These are phyloP conservation scores for Phyllotreta cruciferae DNA, from an alignment of 2,888 invertebrate species.

Conservation along the genomic window DNA sequence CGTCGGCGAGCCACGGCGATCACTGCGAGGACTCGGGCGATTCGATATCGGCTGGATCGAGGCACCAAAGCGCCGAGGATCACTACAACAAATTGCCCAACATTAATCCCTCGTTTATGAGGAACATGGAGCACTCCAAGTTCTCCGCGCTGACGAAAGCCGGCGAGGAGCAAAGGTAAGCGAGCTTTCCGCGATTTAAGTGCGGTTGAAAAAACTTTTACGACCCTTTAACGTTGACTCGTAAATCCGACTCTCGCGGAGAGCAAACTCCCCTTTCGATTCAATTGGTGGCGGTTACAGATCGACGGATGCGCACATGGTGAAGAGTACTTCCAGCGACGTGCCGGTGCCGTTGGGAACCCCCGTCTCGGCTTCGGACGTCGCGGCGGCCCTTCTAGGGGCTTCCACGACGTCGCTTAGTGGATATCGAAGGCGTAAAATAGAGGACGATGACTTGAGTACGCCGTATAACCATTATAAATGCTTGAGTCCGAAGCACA, in stretches of 20 bases:
- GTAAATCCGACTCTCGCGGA: no score
- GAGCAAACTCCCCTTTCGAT: constrained; percentile 5
- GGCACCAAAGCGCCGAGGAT: constrained; percentile 45
- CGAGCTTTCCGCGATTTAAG: neutral
- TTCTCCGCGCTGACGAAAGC: constrained; percentile 57
- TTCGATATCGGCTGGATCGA: constrained; percentile 51
- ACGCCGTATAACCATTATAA: constrained; percentile 79
- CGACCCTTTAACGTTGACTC: neutral
- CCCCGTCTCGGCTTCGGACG: constrained; percentile 64
- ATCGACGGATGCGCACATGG: constrained; percentile 53
- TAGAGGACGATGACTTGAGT: constrained; percentile 70
- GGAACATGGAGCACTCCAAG: constrained; percentile 59
- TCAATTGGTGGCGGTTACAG: constrained; percentile 34
- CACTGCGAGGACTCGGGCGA: constrained; percentile 44
- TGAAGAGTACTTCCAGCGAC: constrained; percentile 62
- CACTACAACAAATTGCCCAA: constrained; percentile 41
- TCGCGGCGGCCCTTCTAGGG: constrained; percentile 63
- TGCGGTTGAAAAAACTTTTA: constrained; percentile 14
- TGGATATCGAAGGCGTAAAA: constrained; percentile 56
- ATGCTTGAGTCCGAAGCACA: constrained; percentile 69
- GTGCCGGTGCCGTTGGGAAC: constrained; percentile 59
- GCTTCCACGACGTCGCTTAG: constrained; percentile 63
- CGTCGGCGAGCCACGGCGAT: constrained; percentile 43
- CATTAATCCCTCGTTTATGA: constrained; percentile 57
- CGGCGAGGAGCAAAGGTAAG: constrained; percentile 45